A percentile compares a stretch with the other conserved stretches of the same genome.
These are phyloP conservation scores for Lysandra coridon DNA, from an alignment of 2,888 invertebrate species.

Conservation along the genomic window DNA sequence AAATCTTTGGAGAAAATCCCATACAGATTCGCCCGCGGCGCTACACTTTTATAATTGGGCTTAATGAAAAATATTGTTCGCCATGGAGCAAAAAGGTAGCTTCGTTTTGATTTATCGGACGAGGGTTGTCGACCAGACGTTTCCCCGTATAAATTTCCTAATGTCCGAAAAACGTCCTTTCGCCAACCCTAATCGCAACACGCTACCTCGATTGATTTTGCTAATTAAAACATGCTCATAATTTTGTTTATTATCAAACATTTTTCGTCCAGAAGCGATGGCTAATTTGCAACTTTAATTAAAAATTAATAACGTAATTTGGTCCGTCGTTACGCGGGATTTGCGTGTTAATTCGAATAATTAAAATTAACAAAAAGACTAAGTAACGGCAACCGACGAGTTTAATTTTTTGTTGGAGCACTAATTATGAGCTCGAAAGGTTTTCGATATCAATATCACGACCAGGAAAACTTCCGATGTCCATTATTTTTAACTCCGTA, in stretches of 20 bases:
- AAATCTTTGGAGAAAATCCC: constrained; percentile 67
- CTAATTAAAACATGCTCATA: constrained; percentile 8
- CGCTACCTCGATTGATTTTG: constrained; percentile 35
- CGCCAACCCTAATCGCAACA: constrained; percentile 32
- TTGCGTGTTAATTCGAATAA: neutral
- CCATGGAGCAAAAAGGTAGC: constrained; percentile 71
- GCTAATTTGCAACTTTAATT: constrained; percentile 6
- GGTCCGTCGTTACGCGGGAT: neutral
- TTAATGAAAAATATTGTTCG: constrained; percentile 79
- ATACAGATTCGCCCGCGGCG: constrained; percentile 70
- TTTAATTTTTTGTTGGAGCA: constrained; percentile 2
- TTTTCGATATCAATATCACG: constrained; percentile 6
- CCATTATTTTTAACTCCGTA: constrained; percentile 23
- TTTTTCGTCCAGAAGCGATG: neutral
- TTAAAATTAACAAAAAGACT: neutral
- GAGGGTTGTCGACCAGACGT: constrained; percentile 56
- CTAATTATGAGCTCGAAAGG: constrained; percentile 16
- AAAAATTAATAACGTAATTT: neutral
- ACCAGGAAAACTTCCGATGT: constrained; percentile 7
- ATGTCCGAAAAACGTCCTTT: neutral
- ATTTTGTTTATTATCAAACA: neutral
- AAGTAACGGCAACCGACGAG: neutral
- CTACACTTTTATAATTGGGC: constrained; percentile 76
- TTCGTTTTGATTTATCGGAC: constrained; percentile 76
- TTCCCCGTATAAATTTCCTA: constrained; percentile 40